These are phyloP conservation scores for Cydia strobilella DNA, from an alignment of 1,140 invertebrate genomes.

Conservation along the genomic window DNA sequence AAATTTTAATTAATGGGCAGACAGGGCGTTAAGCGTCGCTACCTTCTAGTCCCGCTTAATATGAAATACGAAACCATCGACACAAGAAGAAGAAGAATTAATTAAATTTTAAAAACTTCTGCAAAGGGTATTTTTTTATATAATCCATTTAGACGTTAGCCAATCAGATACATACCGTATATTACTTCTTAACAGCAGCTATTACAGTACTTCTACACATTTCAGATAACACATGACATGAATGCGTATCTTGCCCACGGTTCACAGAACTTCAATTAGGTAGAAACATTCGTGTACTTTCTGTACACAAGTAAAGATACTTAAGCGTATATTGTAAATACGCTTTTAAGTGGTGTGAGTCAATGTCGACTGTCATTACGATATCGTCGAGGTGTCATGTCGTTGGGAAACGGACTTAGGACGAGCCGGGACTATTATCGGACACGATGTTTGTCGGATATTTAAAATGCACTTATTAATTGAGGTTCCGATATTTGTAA, in stretches of 20 bases:
- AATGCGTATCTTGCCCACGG: conserved; percentile 67
- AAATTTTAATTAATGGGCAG: too few species aligned
- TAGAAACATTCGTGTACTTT: conserved; percentile 35
- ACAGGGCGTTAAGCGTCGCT: too few species aligned
- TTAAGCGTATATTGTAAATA: conserved; percentile 43
- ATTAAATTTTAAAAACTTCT: too few species aligned
- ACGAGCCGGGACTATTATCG: conserved; percentile 57
- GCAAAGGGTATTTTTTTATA: too few species aligned
- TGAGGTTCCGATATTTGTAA: not conserved
- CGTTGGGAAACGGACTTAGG: conserved; percentile 57
- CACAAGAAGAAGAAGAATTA: too few species aligned
- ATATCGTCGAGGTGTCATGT: conserved; percentile 60
- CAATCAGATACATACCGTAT: too few species aligned
- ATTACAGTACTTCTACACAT: conserved; percentile 46
- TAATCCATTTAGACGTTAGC: too few species aligned
- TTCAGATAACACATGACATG: conserved; percentile 70
- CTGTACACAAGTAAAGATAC: conserved; percentile 43
- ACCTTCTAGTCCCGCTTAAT: too few species aligned
- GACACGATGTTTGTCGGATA: conserved; percentile 55
- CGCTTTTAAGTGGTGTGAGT: conserved; percentile 60
- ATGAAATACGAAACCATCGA: too few species aligned
- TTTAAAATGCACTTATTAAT: conserved; percentile 34
- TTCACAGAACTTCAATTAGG: conserved; percentile 71
- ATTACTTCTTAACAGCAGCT: conserved; percentile 4
- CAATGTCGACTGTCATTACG: conserved; percentile 72